phyloP scores from a whole-genome alignment of 2,888 invertebrate genomes.

The Acronicta aceris region DNA sequence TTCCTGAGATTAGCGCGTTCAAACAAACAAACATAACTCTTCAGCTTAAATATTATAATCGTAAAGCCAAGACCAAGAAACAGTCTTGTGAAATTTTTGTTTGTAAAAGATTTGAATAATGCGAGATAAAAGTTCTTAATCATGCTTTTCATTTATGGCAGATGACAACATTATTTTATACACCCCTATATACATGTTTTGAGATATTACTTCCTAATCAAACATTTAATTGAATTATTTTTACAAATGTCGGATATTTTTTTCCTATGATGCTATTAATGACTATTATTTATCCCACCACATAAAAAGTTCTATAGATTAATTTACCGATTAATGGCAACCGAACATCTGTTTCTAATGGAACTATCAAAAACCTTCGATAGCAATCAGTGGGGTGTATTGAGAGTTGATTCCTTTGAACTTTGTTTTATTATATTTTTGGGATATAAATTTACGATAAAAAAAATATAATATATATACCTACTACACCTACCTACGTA shows the following conservation, averaged over 20 bases:
- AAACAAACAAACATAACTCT: too few relatives aligned
- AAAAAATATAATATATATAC: too few relatives aligned
- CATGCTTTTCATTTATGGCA: too few relatives aligned
- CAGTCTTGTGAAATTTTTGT: too few relatives aligned
- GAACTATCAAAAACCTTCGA: constrained; percentile 69
- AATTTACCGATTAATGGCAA: constrained; percentile 68
- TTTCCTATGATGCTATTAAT: constrained; percentile 25
- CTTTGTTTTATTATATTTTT: constrained; percentile 20
- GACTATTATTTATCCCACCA: constrained; percentile 45
- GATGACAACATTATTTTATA: too few relatives aligned
- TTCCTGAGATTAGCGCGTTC: too few relatives aligned
- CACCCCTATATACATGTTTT: neutral
- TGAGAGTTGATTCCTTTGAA: constrained; percentile 26
- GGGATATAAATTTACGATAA: neutral
- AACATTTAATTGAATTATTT: constrained; percentile 29
- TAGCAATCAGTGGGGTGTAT: constrained; percentile 63
- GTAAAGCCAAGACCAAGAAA: too few relatives aligned
- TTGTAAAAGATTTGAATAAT: too few relatives aligned
- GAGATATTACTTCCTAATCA: constrained; percentile 3
- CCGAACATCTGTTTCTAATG: constrained; percentile 75
- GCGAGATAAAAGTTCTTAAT: too few relatives aligned
- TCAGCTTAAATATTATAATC: too few relatives aligned
- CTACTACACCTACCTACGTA: too few relatives aligned
- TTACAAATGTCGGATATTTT: constrained; percentile 12
- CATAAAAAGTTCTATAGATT: constrained; percentile 59